Evolutionary conservation across 2,888 invertebrate species (phyloP).

Genomic region (Coelopa pilipes): DNA sequence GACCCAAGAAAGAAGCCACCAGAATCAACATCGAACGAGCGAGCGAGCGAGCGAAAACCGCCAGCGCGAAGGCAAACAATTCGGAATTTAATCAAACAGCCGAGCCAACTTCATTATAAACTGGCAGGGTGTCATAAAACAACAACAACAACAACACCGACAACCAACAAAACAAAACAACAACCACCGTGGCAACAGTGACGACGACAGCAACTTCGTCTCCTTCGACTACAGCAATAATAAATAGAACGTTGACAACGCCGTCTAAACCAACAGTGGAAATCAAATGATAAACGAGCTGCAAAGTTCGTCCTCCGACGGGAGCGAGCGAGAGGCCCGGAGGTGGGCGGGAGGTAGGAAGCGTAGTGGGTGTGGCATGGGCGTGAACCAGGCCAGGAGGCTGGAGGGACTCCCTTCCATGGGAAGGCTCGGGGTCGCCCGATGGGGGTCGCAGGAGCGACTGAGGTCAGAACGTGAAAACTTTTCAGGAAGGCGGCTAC

Average conservation of each 20-base stretch:
- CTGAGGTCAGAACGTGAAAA: too few species aligned
- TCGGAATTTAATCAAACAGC: constrained; percentile 24
- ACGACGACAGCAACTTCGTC: not conserved
- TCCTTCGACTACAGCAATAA: not conserved
- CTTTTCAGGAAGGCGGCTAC: too few species aligned
- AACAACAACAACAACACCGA: not conserved
- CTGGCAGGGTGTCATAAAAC: not conserved
- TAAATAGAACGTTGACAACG: not conserved
- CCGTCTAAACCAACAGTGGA: not conserved
- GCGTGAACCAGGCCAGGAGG: too few species aligned
- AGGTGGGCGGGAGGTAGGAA: too few species aligned
- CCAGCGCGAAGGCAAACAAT: constrained; percentile 22
- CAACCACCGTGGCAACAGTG: not conserved
- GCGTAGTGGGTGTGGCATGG: too few species aligned
- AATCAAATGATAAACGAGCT: not conserved
- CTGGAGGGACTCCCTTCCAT: too few species aligned
- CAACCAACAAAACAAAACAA: not conserved
- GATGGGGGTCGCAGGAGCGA: too few species aligned
- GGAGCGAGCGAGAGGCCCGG: not conserved
- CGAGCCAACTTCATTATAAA: constrained; percentile 32
- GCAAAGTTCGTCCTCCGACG: not conserved
- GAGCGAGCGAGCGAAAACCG: constrained; percentile 4
- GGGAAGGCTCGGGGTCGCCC: too few species aligned
- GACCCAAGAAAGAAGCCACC: constrained; percentile 9
- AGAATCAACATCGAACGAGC: not conserved